These are phyloP conservation scores for Panzeria rudis DNA, from an alignment of 2,888 invertebrate species.

Conservation along the genomic window DNA sequence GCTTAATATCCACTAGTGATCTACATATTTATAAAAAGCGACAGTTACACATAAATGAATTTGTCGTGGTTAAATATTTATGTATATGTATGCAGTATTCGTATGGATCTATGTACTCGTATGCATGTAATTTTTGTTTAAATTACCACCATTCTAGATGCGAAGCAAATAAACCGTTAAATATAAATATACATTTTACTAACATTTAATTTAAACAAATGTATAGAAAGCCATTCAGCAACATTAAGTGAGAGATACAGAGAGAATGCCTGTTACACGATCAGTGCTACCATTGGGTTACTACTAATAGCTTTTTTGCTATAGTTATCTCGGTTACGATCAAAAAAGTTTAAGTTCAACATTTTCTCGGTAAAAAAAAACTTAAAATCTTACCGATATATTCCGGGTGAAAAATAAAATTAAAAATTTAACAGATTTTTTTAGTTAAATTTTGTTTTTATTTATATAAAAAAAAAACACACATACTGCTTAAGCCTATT, in stretches of 20 bases:
- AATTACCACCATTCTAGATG: constrained; percentile 34
- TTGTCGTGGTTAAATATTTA: constrained; percentile 14
- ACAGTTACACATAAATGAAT: constrained; percentile 43
- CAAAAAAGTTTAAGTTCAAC: no score
- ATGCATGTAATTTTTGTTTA: neutral
- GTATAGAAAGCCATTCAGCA: neutral
- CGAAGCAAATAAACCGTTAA: constrained; percentile 46
- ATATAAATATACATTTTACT: neutral
- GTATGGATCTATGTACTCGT: no score
- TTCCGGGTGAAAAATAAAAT: no score
- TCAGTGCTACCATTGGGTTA: constrained; percentile 1
- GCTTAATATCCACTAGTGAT: constrained; percentile 43
- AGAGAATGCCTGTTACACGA: neutral
- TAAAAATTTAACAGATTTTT: no score
- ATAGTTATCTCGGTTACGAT: no score
- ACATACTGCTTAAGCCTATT: no score
- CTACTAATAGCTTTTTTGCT: neutral
- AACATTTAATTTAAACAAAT: constrained; percentile 17
- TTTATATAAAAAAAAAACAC: no score
- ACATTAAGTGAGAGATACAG: neutral
- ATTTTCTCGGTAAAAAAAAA: no score
- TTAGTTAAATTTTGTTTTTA: no score
- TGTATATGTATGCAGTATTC: no score
- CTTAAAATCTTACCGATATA: no score
- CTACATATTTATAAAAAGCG: constrained; percentile 47